phyloP scores from a whole-genome alignment of 2,113 vertebrate species.

The Siniperca chuatsi region DNA sequence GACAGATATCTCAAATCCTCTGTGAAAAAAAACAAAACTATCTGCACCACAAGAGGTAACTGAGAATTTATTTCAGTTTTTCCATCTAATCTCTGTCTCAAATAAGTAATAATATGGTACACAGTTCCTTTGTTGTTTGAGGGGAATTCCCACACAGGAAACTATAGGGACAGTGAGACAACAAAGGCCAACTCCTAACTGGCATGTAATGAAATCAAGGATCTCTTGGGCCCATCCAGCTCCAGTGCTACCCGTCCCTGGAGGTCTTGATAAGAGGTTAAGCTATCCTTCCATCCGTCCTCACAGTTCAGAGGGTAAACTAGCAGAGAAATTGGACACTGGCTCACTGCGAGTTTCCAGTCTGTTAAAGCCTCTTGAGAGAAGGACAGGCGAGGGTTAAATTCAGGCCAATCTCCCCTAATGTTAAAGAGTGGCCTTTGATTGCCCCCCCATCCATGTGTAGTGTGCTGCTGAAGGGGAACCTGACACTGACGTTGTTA shows the following conservation, averaged over 20 bases:
- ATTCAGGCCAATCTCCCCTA: constrained; percentile 65
- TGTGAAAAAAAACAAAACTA: neutral
- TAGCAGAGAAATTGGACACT: constrained; percentile 77
- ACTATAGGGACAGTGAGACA: constrained; percentile 25
- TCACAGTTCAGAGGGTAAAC: constrained; percentile 78
- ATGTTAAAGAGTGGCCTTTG: constrained; percentile 75
- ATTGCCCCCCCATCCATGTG: constrained; percentile 70
- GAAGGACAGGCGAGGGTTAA: constrained; percentile 68
- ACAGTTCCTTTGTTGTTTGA: constrained; percentile 16
- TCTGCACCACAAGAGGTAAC: neutral
- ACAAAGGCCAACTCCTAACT: constrained; percentile 52
- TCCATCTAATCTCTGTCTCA: constrained; percentile 13
- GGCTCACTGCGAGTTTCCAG: constrained; percentile 49
- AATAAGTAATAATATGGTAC: constrained; percentile 12
- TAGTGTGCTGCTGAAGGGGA: constrained; percentile 67
- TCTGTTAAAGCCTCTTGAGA: constrained; percentile 60
- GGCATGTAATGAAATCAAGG: constrained; percentile 64
- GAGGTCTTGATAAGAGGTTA: constrained; percentile 64
- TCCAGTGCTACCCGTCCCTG: constrained; percentile 55
- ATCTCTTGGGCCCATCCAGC: constrained; percentile 57
- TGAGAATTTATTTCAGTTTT: neutral
- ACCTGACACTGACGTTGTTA: constrained; percentile 81
- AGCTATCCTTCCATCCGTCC: constrained; percentile 72
- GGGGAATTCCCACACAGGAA: constrained; percentile 57
- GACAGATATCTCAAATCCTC: neutral